phyloP scores from a whole-genome alignment of 1,140 invertebrate genomes.

The Drosophila nebulosa region DNA sequence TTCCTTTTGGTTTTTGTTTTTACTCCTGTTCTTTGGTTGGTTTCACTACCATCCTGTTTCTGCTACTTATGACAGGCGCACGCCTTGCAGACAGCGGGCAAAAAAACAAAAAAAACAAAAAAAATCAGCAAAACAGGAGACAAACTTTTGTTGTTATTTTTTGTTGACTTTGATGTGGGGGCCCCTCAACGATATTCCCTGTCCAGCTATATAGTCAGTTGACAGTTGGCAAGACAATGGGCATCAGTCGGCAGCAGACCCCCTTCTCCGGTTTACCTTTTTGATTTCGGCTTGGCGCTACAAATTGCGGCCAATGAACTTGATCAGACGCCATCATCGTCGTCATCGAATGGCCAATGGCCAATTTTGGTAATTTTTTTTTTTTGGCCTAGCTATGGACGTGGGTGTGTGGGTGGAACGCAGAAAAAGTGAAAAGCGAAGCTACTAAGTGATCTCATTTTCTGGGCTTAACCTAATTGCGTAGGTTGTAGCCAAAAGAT shows the following conservation, averaged over 20 bases:
- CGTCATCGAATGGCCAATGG: conserved; percentile 34
- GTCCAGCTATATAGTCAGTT: conserved; percentile 53
- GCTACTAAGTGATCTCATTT: conserved; percentile 72
- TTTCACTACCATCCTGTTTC: conserved; percentile 26
- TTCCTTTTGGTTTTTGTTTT: background rate
- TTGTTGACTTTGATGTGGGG: conserved; percentile 75
- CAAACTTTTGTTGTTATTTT: conserved; percentile 63
- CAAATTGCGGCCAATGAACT: conserved; percentile 71
- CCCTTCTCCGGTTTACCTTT: background rate
- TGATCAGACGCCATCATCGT: conserved; percentile 23
- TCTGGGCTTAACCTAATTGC: conserved; percentile 64
- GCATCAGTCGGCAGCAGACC: background rate
- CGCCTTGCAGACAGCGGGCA: conserved; percentile 35
- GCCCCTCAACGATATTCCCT: conserved; percentile 72
- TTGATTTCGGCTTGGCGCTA: conserved; percentile 59
- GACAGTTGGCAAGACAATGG: conserved; percentile 68
- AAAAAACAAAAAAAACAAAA: conserved; percentile 12
- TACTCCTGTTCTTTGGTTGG: conserved; percentile 16
- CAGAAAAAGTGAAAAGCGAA: conserved; percentile 62
- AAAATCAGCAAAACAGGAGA: conserved; percentile 8
- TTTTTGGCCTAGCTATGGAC: conserved; percentile 18
- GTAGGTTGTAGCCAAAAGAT: conserved; percentile 28
- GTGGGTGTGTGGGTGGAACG: conserved; percentile 26
- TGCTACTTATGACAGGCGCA: conserved; percentile 72
- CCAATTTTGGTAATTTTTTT: conserved; percentile 72